A percentile compares a stretch with the other conserved stretches of the same genome.
Conservation (phyloP, 2,797 vertebrate genomes). For the Pseudochirops corinnae region DNA sequence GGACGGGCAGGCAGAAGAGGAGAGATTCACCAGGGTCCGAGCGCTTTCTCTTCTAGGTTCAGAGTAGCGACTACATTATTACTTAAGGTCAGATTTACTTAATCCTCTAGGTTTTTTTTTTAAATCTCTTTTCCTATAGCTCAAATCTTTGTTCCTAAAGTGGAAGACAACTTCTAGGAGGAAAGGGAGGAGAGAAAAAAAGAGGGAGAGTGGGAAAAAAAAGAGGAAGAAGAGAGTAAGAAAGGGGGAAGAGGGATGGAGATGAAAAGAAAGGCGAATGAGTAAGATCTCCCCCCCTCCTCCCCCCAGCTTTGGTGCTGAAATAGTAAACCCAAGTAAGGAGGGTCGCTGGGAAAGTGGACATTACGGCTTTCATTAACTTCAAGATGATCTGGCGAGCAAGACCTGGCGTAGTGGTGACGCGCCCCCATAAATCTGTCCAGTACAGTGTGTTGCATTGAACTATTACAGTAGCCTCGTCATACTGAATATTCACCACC, state of each 20-base stretch:
- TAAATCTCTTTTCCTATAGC: conserved; percentile 72
- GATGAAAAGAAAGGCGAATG: conserved; percentile 19
- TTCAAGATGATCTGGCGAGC: conserved; percentile 93
- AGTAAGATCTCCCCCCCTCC: conserved; percentile 38
- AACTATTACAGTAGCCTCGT: conserved; percentile 93
- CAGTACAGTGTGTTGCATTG: conserved; percentile 91
- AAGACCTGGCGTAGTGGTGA: conserved; percentile 92
- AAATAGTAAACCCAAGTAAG: conserved; percentile 84
- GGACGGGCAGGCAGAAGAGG: not conserved
- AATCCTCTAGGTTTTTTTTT: conserved; percentile 76
- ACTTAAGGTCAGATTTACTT: conserved; percentile 84
- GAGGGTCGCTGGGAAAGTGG: conserved; percentile 87
- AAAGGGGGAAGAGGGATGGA: conserved; percentile 1
- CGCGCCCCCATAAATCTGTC: conserved; percentile 95
- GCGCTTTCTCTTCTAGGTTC: conserved; percentile 81
- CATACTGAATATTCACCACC: conserved; percentile 93
- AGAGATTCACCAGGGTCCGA: conserved; percentile 61
- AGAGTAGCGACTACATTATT: conserved; percentile 83
- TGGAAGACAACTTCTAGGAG: conserved; percentile 83
- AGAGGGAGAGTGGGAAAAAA: conserved; percentile 27
- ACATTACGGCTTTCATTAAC: conserved; percentile 97
- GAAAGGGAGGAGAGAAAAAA: conserved; percentile 48
- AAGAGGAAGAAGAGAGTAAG: conserved; percentile 50
- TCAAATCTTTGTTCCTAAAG: conserved; percentile 88
- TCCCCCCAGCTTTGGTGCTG: conserved; percentile 81